These are phyloP conservation scores for Campoplex nolae DNA, from an alignment of 2,888 invertebrate genomes.

Conservation along the genomic window DNA sequence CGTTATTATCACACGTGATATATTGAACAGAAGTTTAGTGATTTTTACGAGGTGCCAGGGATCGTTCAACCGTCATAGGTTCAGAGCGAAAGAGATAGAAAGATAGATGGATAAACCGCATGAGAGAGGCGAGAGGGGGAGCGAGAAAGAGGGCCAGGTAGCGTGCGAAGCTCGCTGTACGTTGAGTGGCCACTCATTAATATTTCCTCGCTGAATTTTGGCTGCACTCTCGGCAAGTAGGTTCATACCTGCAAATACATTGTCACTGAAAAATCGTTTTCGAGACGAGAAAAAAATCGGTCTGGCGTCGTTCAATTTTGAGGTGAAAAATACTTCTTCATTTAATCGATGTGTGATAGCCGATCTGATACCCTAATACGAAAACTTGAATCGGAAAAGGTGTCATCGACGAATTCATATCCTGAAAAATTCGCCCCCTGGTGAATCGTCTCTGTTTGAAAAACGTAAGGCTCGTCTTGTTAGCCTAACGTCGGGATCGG, in stretches of 20 bases:
- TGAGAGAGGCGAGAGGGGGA: neutral
- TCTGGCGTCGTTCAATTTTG: neutral
- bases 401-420: too few species aligned
- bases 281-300: neutral
- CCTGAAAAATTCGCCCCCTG: too few species aligned
- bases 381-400: too few species aligned
- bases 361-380: too few species aligned
- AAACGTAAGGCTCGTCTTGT: too few species aligned
- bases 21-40: slow-evolving; percentile 43
- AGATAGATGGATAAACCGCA: neutral
- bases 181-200: slow-evolving; percentile 74
- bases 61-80: slow-evolving; percentile 45
- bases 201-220: slow-evolving; percentile 71
- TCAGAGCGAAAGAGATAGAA: neutral
- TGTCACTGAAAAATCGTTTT: neutral
- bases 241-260: neutral
- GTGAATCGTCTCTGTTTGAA: too few species aligned
- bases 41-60: slow-evolving; percentile 58
- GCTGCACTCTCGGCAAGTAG: slow-evolving; percentile 31
- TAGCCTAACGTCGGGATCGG: too few species aligned
- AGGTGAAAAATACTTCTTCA: neutral
- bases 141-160: neutral
- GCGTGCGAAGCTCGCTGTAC: slow-evolving; percentile 61
- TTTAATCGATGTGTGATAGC: neutral
- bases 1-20: slow-evolving; percentile 51